A percentile compares a stretch with the other conserved stretches of the same genome.
Evolutionary conservation across 2,888 invertebrate species (phyloP).

Genomic region (Strigamia crassipes): DNA sequence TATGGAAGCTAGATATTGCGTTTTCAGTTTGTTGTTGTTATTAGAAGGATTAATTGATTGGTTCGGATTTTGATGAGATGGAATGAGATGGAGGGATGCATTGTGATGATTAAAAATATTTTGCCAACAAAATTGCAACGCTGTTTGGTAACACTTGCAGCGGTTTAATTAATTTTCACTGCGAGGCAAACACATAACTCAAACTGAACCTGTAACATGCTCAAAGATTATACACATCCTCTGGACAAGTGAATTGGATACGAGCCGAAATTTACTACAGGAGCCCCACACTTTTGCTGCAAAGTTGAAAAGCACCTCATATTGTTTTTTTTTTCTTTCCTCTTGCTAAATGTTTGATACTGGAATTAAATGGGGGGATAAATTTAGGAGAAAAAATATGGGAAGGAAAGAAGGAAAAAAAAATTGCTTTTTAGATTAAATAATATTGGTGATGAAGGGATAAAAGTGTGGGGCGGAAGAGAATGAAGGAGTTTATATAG

Average conservation of each 20-base stretch:
- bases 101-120: constrained; percentile 4
- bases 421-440: constrained; percentile 1
- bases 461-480: background rate
- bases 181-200: background rate
- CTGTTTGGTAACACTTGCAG: background rate
- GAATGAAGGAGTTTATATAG: constrained; percentile 12
- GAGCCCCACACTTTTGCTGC: background rate
- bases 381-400: background rate
- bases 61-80: background rate
- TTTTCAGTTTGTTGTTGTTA: background rate
- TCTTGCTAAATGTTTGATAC: background rate
- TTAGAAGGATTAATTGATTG: background rate
- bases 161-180: constrained; percentile 2
- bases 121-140: background rate
- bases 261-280: background rate
- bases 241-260: constrained; percentile 10
- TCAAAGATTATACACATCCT: background rate
- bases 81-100: background rate
- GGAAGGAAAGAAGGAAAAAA: background rate
- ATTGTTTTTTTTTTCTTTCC: background rate
- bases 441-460: background rate
- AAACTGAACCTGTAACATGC: constrained; percentile 6
- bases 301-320: background rate
- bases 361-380: constrained; percentile 3
- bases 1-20: background rate